Evolutionary conservation across 1,140 invertebrate species (phyloP).

Genomic region (Drosophila trapezifrons): DNA sequence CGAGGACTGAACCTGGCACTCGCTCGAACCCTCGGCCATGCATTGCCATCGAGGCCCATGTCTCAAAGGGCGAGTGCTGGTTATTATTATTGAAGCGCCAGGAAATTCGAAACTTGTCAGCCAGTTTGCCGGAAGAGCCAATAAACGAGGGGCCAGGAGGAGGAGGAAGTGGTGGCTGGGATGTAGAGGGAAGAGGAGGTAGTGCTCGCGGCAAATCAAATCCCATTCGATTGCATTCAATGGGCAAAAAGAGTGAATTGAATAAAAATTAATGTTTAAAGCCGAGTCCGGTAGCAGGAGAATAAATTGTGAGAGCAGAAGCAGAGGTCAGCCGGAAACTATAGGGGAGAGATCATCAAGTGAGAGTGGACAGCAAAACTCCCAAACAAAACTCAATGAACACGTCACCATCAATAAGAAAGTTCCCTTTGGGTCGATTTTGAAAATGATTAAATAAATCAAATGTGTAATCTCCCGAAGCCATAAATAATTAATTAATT

Average conservation of each 20-base stretch:
- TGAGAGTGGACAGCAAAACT: constrained; percentile 3
- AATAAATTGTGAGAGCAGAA: no score
- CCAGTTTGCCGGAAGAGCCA: constrained; percentile 39
- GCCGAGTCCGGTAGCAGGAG: neutral
- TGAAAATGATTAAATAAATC: no score
- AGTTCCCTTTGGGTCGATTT: no score
- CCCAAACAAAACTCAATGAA: constrained; percentile 7
- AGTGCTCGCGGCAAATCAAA: constrained; percentile 65
- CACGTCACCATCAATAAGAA: neutral
- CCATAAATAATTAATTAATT: no score
- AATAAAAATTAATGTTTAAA: constrained; percentile 23
- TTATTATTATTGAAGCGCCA: constrained; percentile 62
- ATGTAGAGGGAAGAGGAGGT: constrained; percentile 1
- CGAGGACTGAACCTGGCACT: constrained; percentile 1
- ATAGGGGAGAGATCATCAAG: neutral
- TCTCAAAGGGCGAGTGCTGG: constrained; percentile 45
- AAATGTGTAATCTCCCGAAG: no score
- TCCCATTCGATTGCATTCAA: constrained; percentile 55
- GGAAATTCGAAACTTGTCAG: constrained; percentile 80
- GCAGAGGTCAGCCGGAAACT: no score
- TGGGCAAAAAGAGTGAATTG: constrained; percentile 34
- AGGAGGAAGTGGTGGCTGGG: neutral
- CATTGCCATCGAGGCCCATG: constrained; percentile 6
- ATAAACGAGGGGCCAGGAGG: constrained; percentile 5
- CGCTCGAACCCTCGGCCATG: constrained; percentile 8